Conservation (phyloP, 2,113 vertebrate species). For the Neodontobutis hainanensis region DNA sequence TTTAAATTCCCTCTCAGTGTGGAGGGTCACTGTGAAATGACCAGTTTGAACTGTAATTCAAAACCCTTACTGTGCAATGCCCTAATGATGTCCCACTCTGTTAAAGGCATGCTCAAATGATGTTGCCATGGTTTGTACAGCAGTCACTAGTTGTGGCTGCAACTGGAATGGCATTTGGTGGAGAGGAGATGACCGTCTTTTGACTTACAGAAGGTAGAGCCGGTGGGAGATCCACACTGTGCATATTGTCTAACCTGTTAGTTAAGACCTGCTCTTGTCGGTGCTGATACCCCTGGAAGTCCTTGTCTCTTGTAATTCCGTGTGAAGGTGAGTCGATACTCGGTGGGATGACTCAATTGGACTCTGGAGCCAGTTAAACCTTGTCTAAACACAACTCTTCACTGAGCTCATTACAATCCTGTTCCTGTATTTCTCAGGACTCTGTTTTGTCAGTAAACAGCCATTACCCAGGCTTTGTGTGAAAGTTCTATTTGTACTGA, state of each 20-base stretch:
- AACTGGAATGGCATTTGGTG: no score
- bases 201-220: no score
- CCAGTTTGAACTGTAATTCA: neutral
- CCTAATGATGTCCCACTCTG: neutral
- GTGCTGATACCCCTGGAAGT: slow-evolving; percentile 21
- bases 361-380: slow-evolving; percentile 48
- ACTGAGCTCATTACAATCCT: slow-evolving; percentile 28
- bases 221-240: no score
- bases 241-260: neutral
- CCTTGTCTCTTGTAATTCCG: slow-evolving; percentile 31
- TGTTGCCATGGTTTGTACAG: no score
- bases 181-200: no score
- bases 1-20: slow-evolving; percentile 1
- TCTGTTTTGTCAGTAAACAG: slow-evolving; percentile 3
- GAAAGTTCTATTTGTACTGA: neutral
- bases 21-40: slow-evolving; percentile 4
- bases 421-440: slow-evolving; percentile 2
- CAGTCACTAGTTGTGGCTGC: no score
- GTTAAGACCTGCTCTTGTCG: slow-evolving; percentile 4
- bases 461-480: slow-evolving; percentile 15
- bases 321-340: slow-evolving; percentile 39
- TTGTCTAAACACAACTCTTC: slow-evolving; percentile 38
- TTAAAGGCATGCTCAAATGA: no score
- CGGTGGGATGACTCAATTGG: slow-evolving; percentile 34
- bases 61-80: neutral